A percentile compares a stretch with the other conserved stretches of the same genome.
phyloP scores from a whole-genome alignment of 2,113 vertebrate species.

The Centrocercus urophasianus region DNA sequence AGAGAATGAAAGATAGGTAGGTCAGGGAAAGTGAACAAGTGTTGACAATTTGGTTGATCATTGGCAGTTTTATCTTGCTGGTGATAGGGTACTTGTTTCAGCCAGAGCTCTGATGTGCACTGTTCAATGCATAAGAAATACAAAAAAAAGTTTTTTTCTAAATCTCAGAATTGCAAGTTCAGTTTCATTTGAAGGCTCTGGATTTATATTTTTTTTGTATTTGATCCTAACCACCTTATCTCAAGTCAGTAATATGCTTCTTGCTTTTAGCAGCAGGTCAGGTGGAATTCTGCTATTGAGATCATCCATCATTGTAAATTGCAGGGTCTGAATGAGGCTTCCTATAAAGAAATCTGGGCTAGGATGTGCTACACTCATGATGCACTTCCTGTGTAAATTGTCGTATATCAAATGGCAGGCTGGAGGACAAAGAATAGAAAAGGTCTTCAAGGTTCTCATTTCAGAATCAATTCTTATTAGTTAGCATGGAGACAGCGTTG shows the following conservation, averaged over 20 bases:
- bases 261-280: constrained; percentile 5
- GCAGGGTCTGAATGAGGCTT: not conserved
- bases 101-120: not conserved
- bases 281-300: not conserved
- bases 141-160: not conserved
- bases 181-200: not conserved
- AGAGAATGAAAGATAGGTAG: not conserved
- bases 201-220: not conserved
- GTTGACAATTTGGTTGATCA: not conserved
- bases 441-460: not conserved
- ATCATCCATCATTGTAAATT: constrained; percentile 21
- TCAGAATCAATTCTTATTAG: not conserved
- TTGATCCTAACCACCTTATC: constrained; percentile 10
- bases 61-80: not conserved
- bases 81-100: not conserved
- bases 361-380: not conserved
- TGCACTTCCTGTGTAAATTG: constrained; percentile 8
- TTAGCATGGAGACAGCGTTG: not conserved
- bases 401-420: not conserved
- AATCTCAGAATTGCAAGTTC: not conserved
- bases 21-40: not conserved
- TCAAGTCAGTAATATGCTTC: not conserved
- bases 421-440: not conserved
- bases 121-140: not conserved
- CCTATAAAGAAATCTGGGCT: constrained; percentile 16